Evolutionary conservation across 2,888 invertebrate genomes (phyloP).

Genomic region (Timema cristinae): DNA sequence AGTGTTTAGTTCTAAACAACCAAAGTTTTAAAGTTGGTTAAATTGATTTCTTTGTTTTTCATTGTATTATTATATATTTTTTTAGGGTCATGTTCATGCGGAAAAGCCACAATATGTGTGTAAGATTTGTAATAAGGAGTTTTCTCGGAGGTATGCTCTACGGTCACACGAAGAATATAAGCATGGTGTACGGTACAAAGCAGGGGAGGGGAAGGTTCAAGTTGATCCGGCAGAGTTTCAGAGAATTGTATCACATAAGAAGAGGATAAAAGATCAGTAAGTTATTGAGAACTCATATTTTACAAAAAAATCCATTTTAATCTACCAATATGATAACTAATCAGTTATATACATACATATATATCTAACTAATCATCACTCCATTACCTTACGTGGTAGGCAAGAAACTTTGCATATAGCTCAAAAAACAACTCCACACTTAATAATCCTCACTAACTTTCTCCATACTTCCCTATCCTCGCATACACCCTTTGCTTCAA

Average conservation of each 20-base stretch:
- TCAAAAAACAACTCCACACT: no score
- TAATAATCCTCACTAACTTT: no score
- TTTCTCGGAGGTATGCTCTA: constrained; percentile 51
- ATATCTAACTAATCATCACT: no score
- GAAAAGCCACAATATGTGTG: constrained; percentile 53
- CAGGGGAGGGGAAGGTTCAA: constrained; percentile 28
- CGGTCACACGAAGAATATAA: constrained; percentile 55
- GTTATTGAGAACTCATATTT: background rate
- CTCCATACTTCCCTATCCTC: no score
- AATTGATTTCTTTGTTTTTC: constrained; percentile 34
- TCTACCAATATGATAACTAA: no score
- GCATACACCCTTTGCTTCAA: no score
- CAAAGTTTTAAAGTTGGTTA: no score
- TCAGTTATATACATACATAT: no score
- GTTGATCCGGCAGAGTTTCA: constrained; percentile 26
- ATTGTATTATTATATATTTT: constrained; percentile 34
- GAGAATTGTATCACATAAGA: constrained; percentile 28
- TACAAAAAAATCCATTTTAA: no score
- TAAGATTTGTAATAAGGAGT: constrained; percentile 52
- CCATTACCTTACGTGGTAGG: no score
- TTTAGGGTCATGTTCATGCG: constrained; percentile 46
- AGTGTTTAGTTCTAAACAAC: no score
- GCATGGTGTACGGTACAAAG: constrained; percentile 48
- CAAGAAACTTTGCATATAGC: no score
- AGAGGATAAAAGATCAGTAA: constrained; percentile 32